Base-by-base conservation (phyloP, 2,797 vertebrate genomes). In the Macroramphosus scolopax region DNA sequence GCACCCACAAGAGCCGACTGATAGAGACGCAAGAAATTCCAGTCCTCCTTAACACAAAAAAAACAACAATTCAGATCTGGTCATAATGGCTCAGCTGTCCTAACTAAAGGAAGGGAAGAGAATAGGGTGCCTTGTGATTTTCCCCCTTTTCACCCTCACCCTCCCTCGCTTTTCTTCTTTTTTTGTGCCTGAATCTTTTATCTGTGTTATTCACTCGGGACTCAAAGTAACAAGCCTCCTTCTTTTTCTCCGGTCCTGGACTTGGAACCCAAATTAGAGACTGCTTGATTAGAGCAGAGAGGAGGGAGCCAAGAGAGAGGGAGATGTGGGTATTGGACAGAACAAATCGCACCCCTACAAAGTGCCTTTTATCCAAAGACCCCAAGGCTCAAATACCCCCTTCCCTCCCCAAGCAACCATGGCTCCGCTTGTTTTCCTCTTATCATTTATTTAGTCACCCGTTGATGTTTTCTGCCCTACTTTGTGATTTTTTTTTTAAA, bases 61-160 rank as follows among this genome's bases (percentile, higher is more conserved):
- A 80, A 91, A 90, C 92, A 92, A 87, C 91, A 87, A 92, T 94
- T 97, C 89, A 95, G 91, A 91, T 92, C 87, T 89, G 83, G 89
- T 93, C 91, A 91, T 94, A 94, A 94, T 94, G 91, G 92, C 92
- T 96, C 93, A 96, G 94, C 95, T 96, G 94, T 95, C 91, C 90
- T 88, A 92, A 93, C 90, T 90, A 92, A 94, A 94, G 91, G 88
- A 89, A 83, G 88, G 87, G 89, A 90, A 95, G 91, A 97, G 94
- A 97, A 96, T 95, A 93, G 91, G 89, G 86, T 82, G 89, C 93
- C 95, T 97, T 97, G 94, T 96, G 91, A 89, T 92, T 91, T 87
- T 88, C 93, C 89, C 78, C 78, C 78, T 84, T 81, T 82, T 84
- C 80, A 72, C 82, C 78, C 82, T 82, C 65, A 34, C 71, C 71